A percentile compares a stretch with the other conserved stretches of the same genome.
phyloP scores from a whole-genome alignment of 2,797 vertebrate genomes.

The Sebastes elongatus region DNA sequence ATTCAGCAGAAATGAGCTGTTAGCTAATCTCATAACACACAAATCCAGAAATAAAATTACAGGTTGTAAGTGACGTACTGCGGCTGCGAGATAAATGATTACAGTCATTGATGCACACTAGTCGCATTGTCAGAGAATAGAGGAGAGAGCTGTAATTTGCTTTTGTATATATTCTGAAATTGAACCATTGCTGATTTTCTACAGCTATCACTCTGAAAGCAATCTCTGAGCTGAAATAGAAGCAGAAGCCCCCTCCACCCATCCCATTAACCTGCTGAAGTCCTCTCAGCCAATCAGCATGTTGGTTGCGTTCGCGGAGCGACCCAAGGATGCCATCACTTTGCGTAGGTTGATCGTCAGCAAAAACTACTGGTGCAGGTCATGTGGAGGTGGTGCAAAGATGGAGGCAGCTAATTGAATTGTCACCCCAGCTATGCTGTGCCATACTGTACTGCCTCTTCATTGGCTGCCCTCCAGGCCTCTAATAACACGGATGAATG shows the following conservation, averaged over 20 bases:
- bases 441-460: conserved; percentile 52
- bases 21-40: conserved; percentile 1
- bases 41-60: conserved; percentile 47
- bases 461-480: conserved; percentile 70
- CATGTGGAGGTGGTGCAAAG: conserved; percentile 62
- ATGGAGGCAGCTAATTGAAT: conserved; percentile 79
- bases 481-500: conserved; percentile 76
- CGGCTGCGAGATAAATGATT: conserved; percentile 42
- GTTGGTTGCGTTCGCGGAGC: conserved; percentile 19
- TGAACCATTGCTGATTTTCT: conserved; percentile 25
- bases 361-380: conserved; percentile 68
- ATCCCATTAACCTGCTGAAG: conserved; percentile 52
- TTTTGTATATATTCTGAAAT: conserved; percentile 53
- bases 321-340: conserved; percentile 62
- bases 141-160: conserved; percentile 37
- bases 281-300: conserved; percentile 52
- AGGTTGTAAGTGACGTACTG: conserved; percentile 31
- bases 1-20: conserved; percentile 12
- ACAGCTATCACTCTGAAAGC: conserved; percentile 26
- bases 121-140: conserved; percentile 15
- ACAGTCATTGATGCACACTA: conserved; percentile 22
- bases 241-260: neutral
- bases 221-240: conserved; percentile 30
- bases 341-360: conserved; percentile 63
- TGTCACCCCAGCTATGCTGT: conserved; percentile 63